Base-by-base conservation (phyloP, 2,888 invertebrate genomes). In the Hybos culiciformis region DNA sequence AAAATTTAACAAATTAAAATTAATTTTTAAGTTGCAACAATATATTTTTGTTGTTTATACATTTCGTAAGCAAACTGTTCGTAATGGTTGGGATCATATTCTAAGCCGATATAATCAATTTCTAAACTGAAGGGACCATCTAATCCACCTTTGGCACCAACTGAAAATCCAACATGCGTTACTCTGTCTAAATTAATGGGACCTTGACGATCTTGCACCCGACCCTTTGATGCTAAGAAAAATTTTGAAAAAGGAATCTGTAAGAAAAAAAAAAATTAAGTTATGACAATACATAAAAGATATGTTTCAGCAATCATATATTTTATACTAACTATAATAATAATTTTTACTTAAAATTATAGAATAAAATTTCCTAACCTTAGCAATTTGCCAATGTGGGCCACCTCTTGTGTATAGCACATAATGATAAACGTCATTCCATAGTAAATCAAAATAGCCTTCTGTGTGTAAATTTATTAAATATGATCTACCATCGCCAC, bases 231-330 rank as follows among this genome's bases (percentile, higher is more conserved):
- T 4, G 78, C 72, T 26, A 87, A 66, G 50, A 83, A 77, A 59
- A 96, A 94, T 65, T 92, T 93, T 9, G 93, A 91, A 68, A 94
- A 91, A 2, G 94, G 94, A 56, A 96, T 86, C 85, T 83, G 70
- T 33, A 78, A 75, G 47, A 53, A 50, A 46, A 46, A 41, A 21
- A 26, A 14, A 7, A 14, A 15, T 14, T 29, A 32, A 14, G 14
- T 14, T 12, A 24, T 20, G 20, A 26, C 17, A 36, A 33, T 9
- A 33, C 24, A n/a, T 5, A 15, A 36, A 34, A 32, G 5, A 41
- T 17, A 23, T 33, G 19, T 5, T 24, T 26, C 18, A 14, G 29
- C 4, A 43, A 21, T 24, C n/a, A 9, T 5, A 14, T 6, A 31
- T 3, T 31, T 31, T 5, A 24, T 8, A 8, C 6, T 3, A 15